Evolutionary conservation across 1,140 invertebrate species (phyloP).

Genomic region (Polypedilum pembai): DNA sequence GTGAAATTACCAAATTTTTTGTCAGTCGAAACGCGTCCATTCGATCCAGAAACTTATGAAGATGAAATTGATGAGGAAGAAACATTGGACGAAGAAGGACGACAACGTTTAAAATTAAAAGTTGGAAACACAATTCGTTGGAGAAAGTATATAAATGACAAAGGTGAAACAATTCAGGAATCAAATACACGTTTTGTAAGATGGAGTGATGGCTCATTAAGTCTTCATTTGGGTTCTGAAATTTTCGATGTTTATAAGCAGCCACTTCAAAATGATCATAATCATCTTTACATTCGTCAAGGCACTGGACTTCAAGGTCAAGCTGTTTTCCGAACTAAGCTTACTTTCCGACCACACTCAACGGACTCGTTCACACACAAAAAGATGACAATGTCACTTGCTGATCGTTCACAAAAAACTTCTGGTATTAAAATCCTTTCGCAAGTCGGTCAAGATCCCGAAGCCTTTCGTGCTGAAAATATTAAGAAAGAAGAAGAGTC

Average conservation of each 20-base stretch:
- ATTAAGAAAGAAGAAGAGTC: conserved; percentile 94
- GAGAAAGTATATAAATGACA: conserved; percentile 78
- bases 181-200: conserved; percentile 92
- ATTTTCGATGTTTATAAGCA: conserved; percentile 97
- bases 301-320: conserved; percentile 97
- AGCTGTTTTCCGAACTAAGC: conserved; percentile 91
- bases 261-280: conserved; percentile 80
- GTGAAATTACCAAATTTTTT: conserved; percentile 92
- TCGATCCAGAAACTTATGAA: conserved; percentile 91
- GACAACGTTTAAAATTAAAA: conserved; percentile 85
- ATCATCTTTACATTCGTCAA: conserved; percentile 93
- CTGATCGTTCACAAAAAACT: conserved; percentile 93
- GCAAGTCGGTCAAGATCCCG: conserved; percentile 88
- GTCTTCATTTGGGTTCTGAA: conserved; percentile 92
- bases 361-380: conserved; percentile 97
- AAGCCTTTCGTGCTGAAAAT: conserved; percentile 80
- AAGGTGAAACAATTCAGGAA: conserved; percentile 77
- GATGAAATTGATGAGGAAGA: conserved; percentile 99
- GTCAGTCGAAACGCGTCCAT: conserved; percentile 86
- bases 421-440: conserved; percentile 94
- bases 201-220: conserved; percentile 98
- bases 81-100: conserved; percentile 93
- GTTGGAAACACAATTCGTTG: conserved; percentile 98
- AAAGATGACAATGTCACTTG: conserved; percentile 96
- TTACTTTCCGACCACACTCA: conserved; percentile 94